Evolutionary conservation across 2,797 vertebrate genomes (phyloP).

Genomic region (Podarcis lilfordi): DNA sequence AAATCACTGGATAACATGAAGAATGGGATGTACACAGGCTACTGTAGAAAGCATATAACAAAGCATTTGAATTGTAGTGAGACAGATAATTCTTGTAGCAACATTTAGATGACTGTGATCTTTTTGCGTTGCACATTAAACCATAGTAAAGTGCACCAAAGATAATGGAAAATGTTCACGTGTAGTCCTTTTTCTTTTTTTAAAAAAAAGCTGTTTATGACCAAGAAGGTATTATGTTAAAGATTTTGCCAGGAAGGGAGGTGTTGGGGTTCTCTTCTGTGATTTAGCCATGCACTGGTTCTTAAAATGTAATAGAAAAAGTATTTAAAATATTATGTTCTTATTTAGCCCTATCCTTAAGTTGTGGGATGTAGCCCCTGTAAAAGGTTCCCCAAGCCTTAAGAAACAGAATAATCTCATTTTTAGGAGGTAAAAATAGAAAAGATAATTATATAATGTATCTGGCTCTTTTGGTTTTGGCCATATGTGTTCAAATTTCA

Average conservation of each 20-base stretch:
- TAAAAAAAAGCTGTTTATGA: constrained; percentile 56
- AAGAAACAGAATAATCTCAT: constrained; percentile 55
- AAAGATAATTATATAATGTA: constrained; percentile 64
- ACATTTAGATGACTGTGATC: constrained; percentile 3
- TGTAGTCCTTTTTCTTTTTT: constrained; percentile 31
- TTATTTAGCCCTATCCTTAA: constrained; percentile 41
- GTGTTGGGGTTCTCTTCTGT: constrained; percentile 1
- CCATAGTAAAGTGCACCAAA: accelerated
- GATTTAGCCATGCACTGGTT: constrained; percentile 53
- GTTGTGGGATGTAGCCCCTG: background rate
- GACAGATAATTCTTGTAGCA: constrained; percentile 27
- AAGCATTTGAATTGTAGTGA: constrained; percentile 4
- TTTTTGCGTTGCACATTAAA: constrained; percentile 17
- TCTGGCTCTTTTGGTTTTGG: constrained; percentile 59
- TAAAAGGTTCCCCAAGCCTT: constrained; percentile 55
- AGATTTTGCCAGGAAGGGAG: constrained; percentile 64
- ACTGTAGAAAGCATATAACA: background rate
- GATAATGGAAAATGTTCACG: constrained; percentile 37
- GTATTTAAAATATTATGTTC: constrained; percentile 31
- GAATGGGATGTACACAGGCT: constrained; percentile 1
- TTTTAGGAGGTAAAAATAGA: constrained; percentile 65
- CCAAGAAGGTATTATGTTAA: constrained; percentile 70
- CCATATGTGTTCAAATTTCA: constrained; percentile 70
- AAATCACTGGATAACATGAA: constrained; percentile 9
- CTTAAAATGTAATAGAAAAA: constrained; percentile 53